Evolutionary conservation across 1,140 invertebrate genomes (phyloP), one percentile per base, ranked within the genome.

Genomic region (Riptortus pedestris): DNA sequence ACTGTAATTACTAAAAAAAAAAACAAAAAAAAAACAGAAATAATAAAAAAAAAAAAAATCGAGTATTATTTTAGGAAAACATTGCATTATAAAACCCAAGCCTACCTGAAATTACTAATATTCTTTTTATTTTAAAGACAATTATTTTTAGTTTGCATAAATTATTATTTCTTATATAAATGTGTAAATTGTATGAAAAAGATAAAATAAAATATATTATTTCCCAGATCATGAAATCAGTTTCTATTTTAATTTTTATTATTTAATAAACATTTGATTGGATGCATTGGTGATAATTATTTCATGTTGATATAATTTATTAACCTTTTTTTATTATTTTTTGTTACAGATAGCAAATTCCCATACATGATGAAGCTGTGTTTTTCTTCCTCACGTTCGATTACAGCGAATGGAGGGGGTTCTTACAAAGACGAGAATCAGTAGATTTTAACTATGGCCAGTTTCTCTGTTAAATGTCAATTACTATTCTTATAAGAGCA

Each of bases 311-410:
- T 38, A 5, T 7, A 38, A 38, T 38, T 55, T 24, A 26, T 55
- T 55, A 55, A n/a, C n/a, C 45, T 12, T 24, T 24, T 28, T 33
- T 60, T 7, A n/a, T 29, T 60, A 29, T 60, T 65, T 65, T 51
- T 26, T 69, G 62, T 79, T 81, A 16, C 79, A 94, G 92, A 87
- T 75, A 91, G 91, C 64, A 96, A 96, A 78, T 94, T 93, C 77
- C 94, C 94, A 65, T 98, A 94, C 80, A 90, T 95, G 70, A 91
- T 96, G 87, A 97, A 96, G 79, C 79, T 97, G 64, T 94, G 91
- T 75, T 95, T 95, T 79, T 94, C 91, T 22, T 90, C 88, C 65
- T 87, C 88, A 60, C 85, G 88, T 18, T 62, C 60, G 27, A 66
- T 66, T 9, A 59, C 57, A 31, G 31, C 33, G 18, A 59, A 59